phyloP scores from a whole-genome alignment of 2,113 vertebrate genomes.

The Mesitornis unicolor region DNA sequence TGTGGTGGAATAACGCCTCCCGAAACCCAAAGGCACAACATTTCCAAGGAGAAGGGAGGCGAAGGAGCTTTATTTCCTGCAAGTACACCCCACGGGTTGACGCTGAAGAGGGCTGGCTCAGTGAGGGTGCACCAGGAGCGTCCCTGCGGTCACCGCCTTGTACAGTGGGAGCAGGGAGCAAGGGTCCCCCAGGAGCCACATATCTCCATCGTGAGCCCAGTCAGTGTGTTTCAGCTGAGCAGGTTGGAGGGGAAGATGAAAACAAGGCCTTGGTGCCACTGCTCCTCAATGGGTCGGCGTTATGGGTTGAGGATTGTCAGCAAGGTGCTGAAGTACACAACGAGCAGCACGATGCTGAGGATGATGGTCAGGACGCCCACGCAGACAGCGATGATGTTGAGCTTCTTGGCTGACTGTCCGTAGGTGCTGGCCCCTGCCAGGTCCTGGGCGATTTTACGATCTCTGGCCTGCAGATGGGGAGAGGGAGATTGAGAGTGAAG shows the following conservation, averaged over 20 bases:
- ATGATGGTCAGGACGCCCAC: fast-evolving
- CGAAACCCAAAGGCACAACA: fast-evolving
- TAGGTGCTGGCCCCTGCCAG: fast-evolving
- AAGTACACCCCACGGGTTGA: fast-evolving
- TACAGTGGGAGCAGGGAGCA: background rate
- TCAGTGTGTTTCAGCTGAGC: fast-evolving
- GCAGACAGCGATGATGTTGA: background rate
- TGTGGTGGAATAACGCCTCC: background rate
- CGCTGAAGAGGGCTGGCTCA: too few species aligned
- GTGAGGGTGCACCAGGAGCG: background rate
- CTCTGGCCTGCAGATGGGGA: background rate
- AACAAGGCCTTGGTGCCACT: fast-evolving
- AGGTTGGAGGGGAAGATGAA: background rate
- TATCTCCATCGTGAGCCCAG: fast-evolving
- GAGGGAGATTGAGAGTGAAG: background rate
- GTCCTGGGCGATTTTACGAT: background rate
- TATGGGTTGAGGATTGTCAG: too few species aligned
- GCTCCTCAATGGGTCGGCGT: background rate
- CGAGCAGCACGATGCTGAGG: fast-evolving
- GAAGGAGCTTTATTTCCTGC: background rate
- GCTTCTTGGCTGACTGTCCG: background rate
- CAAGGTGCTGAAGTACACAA: fast-evolving
- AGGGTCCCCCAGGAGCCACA: fast-evolving
- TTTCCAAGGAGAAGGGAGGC: too few species aligned
- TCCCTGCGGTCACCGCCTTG: background rate